Conservation (phyloP, 2,797 vertebrate species). For the Aldrovandia affinis region DNA sequence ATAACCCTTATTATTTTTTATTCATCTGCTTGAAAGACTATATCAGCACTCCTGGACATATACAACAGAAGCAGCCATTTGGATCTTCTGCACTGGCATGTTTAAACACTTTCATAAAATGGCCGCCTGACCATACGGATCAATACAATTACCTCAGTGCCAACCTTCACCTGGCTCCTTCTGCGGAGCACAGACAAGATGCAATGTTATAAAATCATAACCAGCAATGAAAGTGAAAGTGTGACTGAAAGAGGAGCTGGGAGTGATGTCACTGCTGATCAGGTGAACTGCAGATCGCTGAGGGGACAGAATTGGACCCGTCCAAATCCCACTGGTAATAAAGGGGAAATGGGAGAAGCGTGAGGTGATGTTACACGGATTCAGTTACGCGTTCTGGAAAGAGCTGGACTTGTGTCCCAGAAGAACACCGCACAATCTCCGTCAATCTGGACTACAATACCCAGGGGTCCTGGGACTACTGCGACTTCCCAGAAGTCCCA, state of each 20-base stretch:
- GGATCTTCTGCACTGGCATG: background rate
- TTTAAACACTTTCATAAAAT: background rate
- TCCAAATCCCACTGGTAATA: background rate
- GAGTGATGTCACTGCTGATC: conserved; percentile 57
- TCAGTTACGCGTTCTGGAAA: background rate
- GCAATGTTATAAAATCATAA: conserved; percentile 40
- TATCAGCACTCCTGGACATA: background rate
- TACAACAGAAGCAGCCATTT: background rate
- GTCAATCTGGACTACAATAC: background rate
- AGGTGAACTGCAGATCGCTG: conserved; percentile 40
- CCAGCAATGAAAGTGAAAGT: conserved; percentile 39
- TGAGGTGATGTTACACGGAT: background rate
- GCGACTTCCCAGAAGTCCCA: background rate
- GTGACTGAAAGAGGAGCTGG: conserved; percentile 33
- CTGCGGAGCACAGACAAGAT: conserved; percentile 39
- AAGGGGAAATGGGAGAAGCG: background rate
- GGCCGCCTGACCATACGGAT: background rate
- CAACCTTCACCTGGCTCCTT: conserved; percentile 45
- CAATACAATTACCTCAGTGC: conserved; percentile 33
- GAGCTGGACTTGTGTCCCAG: background rate
- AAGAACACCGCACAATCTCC: background rate
- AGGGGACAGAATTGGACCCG: conserved; percentile 44
- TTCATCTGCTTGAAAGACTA: background rate
- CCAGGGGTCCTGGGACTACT: background rate
- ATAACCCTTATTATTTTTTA: background rate